These are phyloP conservation scores for Lophochroa leadbeateri DNA, from an alignment of 2,113 vertebrate genomes.

Conservation along the genomic window DNA sequence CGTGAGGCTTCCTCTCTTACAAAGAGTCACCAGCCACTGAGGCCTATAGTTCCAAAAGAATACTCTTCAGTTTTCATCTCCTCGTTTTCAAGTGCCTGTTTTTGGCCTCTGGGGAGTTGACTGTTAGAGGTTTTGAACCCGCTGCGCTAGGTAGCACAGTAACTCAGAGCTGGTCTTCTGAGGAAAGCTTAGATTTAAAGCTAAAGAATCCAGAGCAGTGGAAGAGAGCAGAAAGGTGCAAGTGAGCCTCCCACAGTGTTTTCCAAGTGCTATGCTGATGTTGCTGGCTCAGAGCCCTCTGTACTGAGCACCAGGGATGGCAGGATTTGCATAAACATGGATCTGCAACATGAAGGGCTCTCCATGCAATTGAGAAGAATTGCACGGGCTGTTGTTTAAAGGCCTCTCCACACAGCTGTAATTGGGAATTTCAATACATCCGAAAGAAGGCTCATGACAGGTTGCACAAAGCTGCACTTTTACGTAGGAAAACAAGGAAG, in stretches of 20 bases:
- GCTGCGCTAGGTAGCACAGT: fast-evolving
- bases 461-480: too few species aligned
- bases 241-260: neutral
- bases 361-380: neutral
- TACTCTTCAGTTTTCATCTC: neutral
- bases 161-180: neutral
- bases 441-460: too few species aligned
- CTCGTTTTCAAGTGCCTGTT: neutral
- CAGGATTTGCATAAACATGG: neutral
- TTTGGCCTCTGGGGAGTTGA: neutral
- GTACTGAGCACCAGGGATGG: fast-evolving
- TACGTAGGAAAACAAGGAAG: too few species aligned
- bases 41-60: neutral
- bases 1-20: neutral
- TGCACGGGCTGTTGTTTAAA: neutral
- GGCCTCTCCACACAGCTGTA: neutral
- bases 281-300: neutral
- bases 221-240: neutral
- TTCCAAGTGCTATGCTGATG: neutral
- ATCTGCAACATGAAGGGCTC: neutral
- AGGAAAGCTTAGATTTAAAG: neutral
- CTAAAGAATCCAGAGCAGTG: neutral
- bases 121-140: fast-evolving
- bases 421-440: neutral
- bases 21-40: neutral